Conservation (phyloP, 2,797 vertebrate species). For the Nasua narica region DNA sequence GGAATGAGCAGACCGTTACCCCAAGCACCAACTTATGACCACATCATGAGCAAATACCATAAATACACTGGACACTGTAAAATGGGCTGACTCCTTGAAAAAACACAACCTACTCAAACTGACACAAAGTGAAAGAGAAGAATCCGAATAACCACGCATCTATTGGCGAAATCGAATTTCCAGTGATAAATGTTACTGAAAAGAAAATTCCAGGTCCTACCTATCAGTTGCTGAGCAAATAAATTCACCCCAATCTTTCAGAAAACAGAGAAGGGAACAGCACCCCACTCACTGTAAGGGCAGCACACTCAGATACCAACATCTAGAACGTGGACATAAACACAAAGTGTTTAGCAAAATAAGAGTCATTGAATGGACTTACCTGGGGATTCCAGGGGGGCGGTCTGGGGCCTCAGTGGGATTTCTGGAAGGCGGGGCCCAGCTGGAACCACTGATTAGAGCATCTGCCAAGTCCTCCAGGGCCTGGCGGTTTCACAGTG, state of each 20-base stretch:
- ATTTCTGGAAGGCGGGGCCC: neutral
- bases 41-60: neutral
- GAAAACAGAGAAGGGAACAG: neutral
- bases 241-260: neutral
- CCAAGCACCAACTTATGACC: neutral
- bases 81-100: neutral
- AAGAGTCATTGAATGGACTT: neutral
- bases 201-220: neutral
- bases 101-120: neutral
- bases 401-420: neutral
- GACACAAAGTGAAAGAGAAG: neutral
- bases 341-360: neutral
- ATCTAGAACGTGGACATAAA: neutral
- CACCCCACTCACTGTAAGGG: neutral
- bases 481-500: neutral
- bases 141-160: neutral
- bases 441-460: neutral
- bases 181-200: neutral
- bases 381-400: neutral
- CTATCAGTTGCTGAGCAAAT: neutral
- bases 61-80: neutral
- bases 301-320: neutral
- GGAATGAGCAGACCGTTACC: neutral
- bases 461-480: neutral
- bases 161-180: neutral